Conservation (phyloP, 2,797 vertebrate species). For the Margarornis squamiger region DNA sequence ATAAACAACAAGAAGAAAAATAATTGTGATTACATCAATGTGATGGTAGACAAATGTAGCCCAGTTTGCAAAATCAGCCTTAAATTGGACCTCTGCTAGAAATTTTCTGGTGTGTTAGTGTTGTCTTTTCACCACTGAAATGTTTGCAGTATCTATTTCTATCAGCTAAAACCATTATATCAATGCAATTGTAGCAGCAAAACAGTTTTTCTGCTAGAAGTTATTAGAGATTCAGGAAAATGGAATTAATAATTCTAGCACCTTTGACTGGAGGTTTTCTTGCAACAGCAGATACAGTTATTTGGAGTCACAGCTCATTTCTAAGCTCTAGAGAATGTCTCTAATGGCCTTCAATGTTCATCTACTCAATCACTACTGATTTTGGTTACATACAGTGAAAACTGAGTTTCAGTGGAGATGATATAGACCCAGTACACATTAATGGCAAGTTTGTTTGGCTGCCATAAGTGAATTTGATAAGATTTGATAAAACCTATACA, state of each 20-base stretch:
- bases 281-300: not conserved
- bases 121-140: not conserved
- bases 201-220: not conserved
- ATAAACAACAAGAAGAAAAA: not conserved
- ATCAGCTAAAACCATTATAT: not conserved
- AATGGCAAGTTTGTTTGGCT: not conserved
- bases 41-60: not conserved
- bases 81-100: not conserved
- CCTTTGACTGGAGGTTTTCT: not conserved
- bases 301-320: not conserved
- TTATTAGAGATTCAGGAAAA: not conserved
- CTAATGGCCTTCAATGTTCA: not conserved
- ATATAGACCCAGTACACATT: not conserved
- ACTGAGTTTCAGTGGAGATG: not conserved
- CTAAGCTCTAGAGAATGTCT: not conserved
- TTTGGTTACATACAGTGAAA: not conserved
- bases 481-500: not conserved
- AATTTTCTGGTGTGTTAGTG: not conserved
- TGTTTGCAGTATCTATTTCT: not conserved
- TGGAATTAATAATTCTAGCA: not conserved
- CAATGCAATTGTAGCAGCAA: not conserved
- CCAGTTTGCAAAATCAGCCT: not conserved
- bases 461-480: not conserved
- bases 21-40: not conserved
- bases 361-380: not conserved